Percentiles rank a stretch among this genome's conserved stretches.
Conservation (phyloP, 2,113 vertebrate genomes). For the Neodontobutis hainanensis region DNA sequence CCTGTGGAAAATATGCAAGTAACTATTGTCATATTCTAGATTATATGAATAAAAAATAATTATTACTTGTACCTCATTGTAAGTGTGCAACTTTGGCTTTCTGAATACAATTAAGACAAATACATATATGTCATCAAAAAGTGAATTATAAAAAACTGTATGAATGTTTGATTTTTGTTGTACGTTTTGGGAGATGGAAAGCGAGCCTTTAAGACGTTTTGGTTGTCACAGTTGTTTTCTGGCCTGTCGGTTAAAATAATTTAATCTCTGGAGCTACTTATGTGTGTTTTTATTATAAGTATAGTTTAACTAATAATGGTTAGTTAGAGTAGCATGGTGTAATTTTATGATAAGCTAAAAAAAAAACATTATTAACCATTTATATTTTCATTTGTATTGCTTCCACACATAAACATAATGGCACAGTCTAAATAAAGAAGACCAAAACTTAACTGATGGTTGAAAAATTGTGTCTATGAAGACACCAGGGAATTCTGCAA, state of each 20-base stretch:
- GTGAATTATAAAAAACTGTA: not conserved
- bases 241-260: conserved; percentile 34
- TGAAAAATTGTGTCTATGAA: conserved; percentile 4
- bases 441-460: too few relatives aligned
- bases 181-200: conserved; percentile 66
- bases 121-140: not conserved
- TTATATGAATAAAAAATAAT: not conserved
- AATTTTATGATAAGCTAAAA: not conserved
- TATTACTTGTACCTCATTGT: conserved; percentile 39
- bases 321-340: not conserved
- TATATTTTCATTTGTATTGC: too few relatives aligned
- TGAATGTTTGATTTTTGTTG: not conserved
- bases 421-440: too few relatives aligned
- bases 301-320: not conserved
- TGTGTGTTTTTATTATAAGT: not conserved
- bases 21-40: not conserved
- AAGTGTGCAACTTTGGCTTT: conserved; percentile 34
- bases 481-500: conserved; percentile 23
- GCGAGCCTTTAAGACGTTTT: conserved; percentile 48
- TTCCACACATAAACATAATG: too few relatives aligned
- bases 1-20: conserved; percentile 26
- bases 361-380: too few relatives aligned
- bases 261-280: not conserved
- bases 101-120: conserved; percentile 29
- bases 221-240: conserved; percentile 23